phyloP scores from a whole-genome alignment of 2,797 vertebrate genomes.

The Smutsia gigantea region DNA sequence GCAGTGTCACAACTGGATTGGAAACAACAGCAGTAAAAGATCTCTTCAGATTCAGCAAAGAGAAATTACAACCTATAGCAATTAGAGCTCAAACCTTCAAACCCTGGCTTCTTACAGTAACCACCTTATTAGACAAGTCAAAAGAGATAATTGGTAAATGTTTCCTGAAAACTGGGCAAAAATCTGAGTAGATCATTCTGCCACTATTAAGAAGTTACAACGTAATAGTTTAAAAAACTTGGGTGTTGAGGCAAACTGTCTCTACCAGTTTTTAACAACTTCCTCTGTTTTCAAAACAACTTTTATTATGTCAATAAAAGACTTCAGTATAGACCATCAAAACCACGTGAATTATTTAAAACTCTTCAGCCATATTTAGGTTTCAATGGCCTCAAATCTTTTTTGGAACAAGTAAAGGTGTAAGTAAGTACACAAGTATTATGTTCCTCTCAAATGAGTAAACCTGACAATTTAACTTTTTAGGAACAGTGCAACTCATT shows the following conservation, averaged over 20 bases:
- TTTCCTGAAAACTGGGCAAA: background rate
- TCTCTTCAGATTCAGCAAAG: background rate
- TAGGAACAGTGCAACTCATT: background rate
- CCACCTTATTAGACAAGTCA: background rate
- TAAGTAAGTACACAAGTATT: background rate
- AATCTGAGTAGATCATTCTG: conserved; percentile 10
- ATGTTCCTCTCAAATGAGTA: background rate
- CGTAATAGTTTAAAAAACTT: background rate
- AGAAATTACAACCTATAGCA: background rate
- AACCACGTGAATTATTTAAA: conserved; percentile 2
- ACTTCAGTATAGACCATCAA: background rate
- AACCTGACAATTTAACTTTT: background rate
- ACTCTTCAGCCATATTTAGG: background rate
- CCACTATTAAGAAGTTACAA: background rate
- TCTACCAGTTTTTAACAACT: background rate
- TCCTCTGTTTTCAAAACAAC: background rate
- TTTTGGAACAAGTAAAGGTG: background rate
- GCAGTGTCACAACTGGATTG: background rate
- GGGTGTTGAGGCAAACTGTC: background rate
- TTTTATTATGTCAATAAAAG: conserved; percentile 2
- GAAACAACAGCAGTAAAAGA: background rate
- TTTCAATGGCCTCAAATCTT: background rate
- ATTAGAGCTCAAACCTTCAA: conserved; percentile 18
- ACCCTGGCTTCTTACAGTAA: background rate
- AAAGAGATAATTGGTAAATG: background rate